These are phyloP conservation scores for Ceratina calcarata DNA, from an alignment of 1,140 invertebrate genomes.

Conservation along the genomic window DNA sequence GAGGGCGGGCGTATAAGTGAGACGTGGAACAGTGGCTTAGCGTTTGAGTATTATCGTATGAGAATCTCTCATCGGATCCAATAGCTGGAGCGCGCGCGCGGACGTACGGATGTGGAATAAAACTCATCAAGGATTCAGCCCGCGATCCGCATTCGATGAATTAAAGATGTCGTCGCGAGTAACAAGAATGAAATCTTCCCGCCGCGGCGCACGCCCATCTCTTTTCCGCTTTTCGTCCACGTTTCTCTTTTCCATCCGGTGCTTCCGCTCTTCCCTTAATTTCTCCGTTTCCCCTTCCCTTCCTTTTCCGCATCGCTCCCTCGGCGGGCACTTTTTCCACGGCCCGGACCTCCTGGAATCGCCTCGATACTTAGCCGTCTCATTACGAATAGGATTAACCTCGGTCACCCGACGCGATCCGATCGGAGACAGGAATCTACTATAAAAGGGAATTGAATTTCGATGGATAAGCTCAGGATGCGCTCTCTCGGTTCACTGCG, in stretches of 20 bases:
- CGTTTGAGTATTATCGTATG: slow-evolving; percentile 71
- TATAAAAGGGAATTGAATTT: slow-evolving; percentile 28
- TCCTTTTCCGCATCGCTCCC: not conserved
- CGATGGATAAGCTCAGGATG: slow-evolving; percentile 15
- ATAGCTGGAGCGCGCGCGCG: slow-evolving; percentile 73
- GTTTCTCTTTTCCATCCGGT: not conserved
- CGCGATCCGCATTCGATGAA: slow-evolving; percentile 80
- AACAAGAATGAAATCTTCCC: slow-evolving; percentile 76
- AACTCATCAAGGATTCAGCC: slow-evolving; percentile 79
- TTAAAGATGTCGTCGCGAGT: slow-evolving; percentile 80
- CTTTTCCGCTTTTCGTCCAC: slow-evolving; percentile 34
- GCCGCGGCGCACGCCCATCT: not conserved
- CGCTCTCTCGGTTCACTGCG: not conserved
- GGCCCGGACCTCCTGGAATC: slow-evolving; percentile 40
- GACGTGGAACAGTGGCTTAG: slow-evolving; percentile 64
- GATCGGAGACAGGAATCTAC: slow-evolving; percentile 6
- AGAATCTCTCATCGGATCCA: slow-evolving; percentile 78
- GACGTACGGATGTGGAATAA: slow-evolving; percentile 76
- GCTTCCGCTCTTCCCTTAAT: not conserved
- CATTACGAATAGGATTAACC: slow-evolving; percentile 71
- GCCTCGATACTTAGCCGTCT: slow-evolving; percentile 62
- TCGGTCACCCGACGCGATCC: slow-evolving; percentile 22
- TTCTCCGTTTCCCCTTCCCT: not conserved
- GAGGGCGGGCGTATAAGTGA: slow-evolving; percentile 49
- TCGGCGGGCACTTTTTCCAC: slow-evolving; percentile 37